A percentile compares a stretch with the other conserved stretches of the same genome.
Evolutionary conservation across 2,113 vertebrate genomes (phyloP).

Genomic region (Anguilla japonica): DNA sequence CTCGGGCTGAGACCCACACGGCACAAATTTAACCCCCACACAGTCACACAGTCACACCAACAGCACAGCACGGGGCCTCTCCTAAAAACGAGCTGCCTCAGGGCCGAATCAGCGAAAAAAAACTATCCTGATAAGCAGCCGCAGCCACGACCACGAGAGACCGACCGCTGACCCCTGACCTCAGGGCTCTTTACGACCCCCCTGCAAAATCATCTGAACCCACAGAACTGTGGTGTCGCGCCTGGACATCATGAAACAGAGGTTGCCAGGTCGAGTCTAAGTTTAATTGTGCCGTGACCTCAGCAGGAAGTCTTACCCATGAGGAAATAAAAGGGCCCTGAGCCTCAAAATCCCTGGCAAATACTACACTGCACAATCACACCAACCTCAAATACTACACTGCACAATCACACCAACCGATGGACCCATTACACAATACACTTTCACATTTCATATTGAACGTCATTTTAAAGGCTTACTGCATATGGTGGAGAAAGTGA

Average conservation of each 20-base stretch:
- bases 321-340: not conserved
- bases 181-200: not conserved
- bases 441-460: no score
- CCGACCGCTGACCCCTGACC: no score
- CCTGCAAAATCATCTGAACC: not conserved
- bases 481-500: no score
- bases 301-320: not conserved
- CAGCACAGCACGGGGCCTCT: no score
- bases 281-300: not conserved
- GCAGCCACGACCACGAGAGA: not conserved
- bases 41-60: no score
- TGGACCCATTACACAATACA: no score
- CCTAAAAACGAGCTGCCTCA: no score
- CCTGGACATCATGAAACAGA: not conserved
- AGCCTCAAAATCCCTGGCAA: not conserved
- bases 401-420: not conserved
- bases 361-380: not conserved
- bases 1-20: not conserved
- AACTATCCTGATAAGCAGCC: not conserved
- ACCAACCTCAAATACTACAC: not conserved
- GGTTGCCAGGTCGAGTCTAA: not conserved
- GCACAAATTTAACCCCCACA: not conserved
- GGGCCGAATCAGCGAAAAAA: no score
- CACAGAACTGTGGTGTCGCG: not conserved
- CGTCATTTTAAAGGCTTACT: no score